Base-by-base conservation (phyloP, 1,140 invertebrate genomes). In the Hylaeus volcanicus region DNA sequence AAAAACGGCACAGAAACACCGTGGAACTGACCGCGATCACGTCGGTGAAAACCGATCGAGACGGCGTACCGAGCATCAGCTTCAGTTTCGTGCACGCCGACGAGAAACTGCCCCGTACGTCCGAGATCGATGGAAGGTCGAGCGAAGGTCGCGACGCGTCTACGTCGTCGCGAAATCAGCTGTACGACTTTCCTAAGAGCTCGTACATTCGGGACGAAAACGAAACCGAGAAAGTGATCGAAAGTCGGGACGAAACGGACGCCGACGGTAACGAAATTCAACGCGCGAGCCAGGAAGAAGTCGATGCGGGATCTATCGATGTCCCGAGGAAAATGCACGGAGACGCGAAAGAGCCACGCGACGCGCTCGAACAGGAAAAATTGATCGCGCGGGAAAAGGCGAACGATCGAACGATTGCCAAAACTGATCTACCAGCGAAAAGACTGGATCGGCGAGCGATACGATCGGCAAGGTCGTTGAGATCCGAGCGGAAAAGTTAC, bases 11-110 rank as follows among this genome's bases (percentile, higher is more conserved):
- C 78, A 92, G 88, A 58, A 89, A 84, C 11, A 92, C 88, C 53
- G 88, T 93, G 15, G 92, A 92, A 76, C 61, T 93, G 56, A 90
- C 90, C 3, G 92, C 92, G 11, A 86, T 84, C 61, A 88, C 90
- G n/a, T 87, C 73, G 37, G 86, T 93, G 48, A 74, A 86, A 68
- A 90, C 88, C 39, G 90, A 89, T 56, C 83, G 84, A 11, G 90
- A 91, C n/a, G 92, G 91, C 1, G 64, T 92, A n/a, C 91, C 92
- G 11, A 88, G 76, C 58, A 92, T 93, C 81, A 92, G 91, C 65
- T 93, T 92, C 78, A 92, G 92, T 69, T 93, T 93, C 58, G 48
- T 91, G 39, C 84, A 82, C 0, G 64, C 63, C 51, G 88, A 90
- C 14, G 88, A 89, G 15, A 84, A 85, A 41, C 15, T 43, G 26